Conservation (phyloP, 2,888 invertebrate genomes). For the Nebria brevicollis region DNA sequence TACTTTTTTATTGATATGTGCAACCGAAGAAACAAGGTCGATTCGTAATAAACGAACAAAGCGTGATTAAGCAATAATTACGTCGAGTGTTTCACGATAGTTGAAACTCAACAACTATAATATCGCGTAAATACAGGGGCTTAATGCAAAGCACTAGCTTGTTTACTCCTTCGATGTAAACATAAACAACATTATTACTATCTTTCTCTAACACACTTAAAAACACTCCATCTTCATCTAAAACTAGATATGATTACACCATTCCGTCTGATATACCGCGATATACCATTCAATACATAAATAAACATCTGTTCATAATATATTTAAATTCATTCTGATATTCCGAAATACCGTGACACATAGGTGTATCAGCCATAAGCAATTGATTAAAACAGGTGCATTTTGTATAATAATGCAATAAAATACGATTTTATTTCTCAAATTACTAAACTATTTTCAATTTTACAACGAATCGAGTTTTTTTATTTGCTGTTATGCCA, state of each 20-base stretch:
- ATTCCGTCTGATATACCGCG: neutral
- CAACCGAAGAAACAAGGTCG: neutral
- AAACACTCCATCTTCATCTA: neutral
- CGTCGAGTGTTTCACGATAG: neutral
- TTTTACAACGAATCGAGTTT: too few relatives aligned
- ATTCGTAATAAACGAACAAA: neutral
- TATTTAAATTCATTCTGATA: neutral
- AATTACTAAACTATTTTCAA: too few relatives aligned
- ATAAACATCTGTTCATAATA: neutral
- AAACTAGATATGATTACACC: neutral
- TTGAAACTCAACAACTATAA: neutral
- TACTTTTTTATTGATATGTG: neutral
- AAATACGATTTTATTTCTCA: neutral
- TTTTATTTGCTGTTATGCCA: too few relatives aligned
- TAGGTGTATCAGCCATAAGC: neutral
- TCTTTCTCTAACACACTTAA: neutral
- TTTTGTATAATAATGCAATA: neutral
- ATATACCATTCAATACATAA: neutral
- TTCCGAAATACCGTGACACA: neutral
- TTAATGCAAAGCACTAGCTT: neutral
- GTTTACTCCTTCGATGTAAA: neutral
- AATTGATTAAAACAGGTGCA: neutral
- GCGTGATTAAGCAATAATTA: neutral
- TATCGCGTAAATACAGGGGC: neutral
- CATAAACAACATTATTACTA: neutral